Evolutionary conservation across 2,888 invertebrate species (phyloP).

Genomic region (Tigriopus californicus): DNA sequence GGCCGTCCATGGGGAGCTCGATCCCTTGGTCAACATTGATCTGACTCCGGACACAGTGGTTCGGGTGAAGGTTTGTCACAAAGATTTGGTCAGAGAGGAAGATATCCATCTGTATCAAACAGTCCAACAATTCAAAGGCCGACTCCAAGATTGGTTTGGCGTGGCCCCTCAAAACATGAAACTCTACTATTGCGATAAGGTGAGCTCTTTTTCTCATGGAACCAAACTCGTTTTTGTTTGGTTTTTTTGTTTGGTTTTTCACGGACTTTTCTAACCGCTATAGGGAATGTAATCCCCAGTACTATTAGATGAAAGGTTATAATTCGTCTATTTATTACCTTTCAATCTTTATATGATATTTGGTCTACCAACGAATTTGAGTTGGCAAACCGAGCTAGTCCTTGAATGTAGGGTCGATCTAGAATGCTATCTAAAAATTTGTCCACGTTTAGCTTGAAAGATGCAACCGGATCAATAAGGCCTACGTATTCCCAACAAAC

Average conservation of each 20-base stretch:
- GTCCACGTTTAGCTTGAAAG: too few species aligned
- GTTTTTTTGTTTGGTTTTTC: background rate
- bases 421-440: too few species aligned
- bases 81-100: background rate
- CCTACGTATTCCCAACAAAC: too few species aligned
- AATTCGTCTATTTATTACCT: too few species aligned
- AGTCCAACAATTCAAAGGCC: constrained; percentile 2
- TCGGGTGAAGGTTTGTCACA: background rate
- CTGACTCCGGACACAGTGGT: background rate
- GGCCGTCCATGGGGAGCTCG: constrained; percentile 3
- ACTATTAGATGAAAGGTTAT: too few species aligned
- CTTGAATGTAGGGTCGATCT: too few species aligned
- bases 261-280: too few species aligned
- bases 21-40: constrained; percentile 14
- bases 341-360: too few species aligned
- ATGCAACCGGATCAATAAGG: too few species aligned
- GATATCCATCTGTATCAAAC: constrained; percentile 4
- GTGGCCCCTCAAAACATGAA: background rate
- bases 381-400: too few species aligned
- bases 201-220: background rate
- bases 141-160: background rate
- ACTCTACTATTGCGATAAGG: constrained; percentile 6
- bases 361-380: too few species aligned
- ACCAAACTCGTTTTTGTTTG: background rate
- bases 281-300: too few species aligned